Evolutionary conservation across 2,888 invertebrate species (phyloP).

Genomic region (Tipula unca): DNA sequence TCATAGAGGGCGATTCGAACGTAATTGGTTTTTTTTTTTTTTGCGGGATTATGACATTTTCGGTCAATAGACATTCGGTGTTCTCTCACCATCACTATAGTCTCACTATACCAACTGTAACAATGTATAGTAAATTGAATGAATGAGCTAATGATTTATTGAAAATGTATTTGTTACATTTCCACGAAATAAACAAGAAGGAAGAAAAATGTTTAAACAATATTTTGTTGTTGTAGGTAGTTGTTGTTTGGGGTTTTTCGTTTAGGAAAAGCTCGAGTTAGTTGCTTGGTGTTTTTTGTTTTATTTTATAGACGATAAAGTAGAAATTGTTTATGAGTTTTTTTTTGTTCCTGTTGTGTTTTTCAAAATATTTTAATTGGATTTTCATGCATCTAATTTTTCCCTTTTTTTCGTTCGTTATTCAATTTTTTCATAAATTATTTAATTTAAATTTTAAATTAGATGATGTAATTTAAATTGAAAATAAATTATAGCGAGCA

Average conservation of each 20-base stretch:
- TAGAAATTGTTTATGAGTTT: not conserved
- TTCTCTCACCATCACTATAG: too few species aligned
- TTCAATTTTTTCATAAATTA: not conserved
- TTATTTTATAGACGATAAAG: not conserved
- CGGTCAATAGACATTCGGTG: too few species aligned
- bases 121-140: not conserved
- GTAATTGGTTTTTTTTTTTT: too few species aligned
- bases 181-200: not conserved
- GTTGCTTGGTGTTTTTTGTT: not conserved
- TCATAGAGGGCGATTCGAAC: too few species aligned
- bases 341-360: not conserved
- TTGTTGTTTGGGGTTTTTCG: not conserved
- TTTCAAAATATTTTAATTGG: not conserved
- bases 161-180: not conserved
- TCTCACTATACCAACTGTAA: not conserved
- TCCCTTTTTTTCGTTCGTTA: not conserved
- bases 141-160: not conserved
- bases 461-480: not conserved
- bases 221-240: not conserved
- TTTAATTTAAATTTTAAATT: not conserved
- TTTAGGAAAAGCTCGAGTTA: not conserved
- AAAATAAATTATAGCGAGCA: not conserved
- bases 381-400: not conserved
- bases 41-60: too few species aligned
- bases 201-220: not conserved